Evolutionary conservation across 2,888 invertebrate genomes (phyloP), one percentile per base, ranked within the genome.

Genomic region (Caenorhabditis doughertyi): DNA sequence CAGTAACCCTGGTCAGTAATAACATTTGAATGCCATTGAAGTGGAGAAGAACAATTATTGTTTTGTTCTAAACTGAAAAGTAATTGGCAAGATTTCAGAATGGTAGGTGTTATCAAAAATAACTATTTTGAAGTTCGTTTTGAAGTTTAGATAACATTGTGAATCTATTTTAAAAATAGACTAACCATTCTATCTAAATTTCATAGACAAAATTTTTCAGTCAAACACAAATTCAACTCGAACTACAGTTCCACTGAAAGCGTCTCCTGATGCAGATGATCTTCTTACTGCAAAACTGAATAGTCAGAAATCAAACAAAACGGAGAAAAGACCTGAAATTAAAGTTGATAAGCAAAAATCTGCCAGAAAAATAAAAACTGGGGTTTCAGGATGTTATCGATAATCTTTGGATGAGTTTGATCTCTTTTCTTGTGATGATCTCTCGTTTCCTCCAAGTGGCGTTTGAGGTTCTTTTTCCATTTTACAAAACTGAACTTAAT

Each of bases 131-230:
- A n/a, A n/a, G n/a, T n/a, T n/a, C n/a, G n/a, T n/a, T n/a, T n/a
- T n/a, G n/a, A n/a, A n/a, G n/a, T n/a, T n/a, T n/a, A n/a, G n/a
- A n/a, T n/a, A n/a, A n/a, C n/a, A n/a, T n/a, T n/a, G n/a, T n/a
- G n/a, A n/a, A n/a, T n/a, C n/a, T n/a, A n/a, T n/a, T n/a, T n/a
- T n/a, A n/a, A n/a, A n/a, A n/a, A n/a, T n/a, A n/a, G n/a, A n/a
- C n/a, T n/a, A n/a, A n/a, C n/a, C n/a, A n/a, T n/a, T n/a, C n/a
- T n/a, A n/a, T n/a, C n/a, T n/a, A n/a, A n/a, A n/a, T n/a, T n/a
- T n/a, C n/a, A n/a, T n/a, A n/a, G n/a, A n/a, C n/a, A 16, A 16
- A 39, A 39, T 39, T n/a, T 62, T 62, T 5, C 58, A 62, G 62
- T 27, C 25, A 25, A 62, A n/a, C 7, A 44, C 42, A 16, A 23